phyloP scores from a whole-genome alignment of 2,888 invertebrate species.

The Athalia cordata region DNA sequence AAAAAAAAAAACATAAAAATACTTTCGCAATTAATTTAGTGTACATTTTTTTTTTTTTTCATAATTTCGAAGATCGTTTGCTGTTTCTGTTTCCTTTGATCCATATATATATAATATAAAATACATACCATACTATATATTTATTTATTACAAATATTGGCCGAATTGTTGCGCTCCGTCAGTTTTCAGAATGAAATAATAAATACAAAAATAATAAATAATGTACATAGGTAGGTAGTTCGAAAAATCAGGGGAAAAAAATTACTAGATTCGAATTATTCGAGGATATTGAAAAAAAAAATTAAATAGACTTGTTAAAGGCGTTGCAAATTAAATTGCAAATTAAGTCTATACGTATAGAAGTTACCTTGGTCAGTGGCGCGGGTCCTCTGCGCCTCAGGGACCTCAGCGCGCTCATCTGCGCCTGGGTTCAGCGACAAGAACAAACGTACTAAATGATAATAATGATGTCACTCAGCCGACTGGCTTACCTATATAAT shows the following conservation, averaged over 20 bases:
- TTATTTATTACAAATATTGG: not conserved
- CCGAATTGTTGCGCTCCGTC: too few relatives aligned
- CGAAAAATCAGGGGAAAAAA: too few relatives aligned
- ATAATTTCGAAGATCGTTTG: too few relatives aligned
- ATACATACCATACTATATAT: not conserved
- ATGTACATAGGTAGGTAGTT: not conserved
- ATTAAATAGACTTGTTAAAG: not conserved
- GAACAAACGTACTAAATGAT: slow-evolving; percentile 82
- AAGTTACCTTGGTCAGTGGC: slow-evolving; percentile 75
- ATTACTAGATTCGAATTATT: not conserved
- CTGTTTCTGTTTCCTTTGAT: too few relatives aligned
- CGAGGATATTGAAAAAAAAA: not conserved
- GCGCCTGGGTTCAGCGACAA: slow-evolving; percentile 88
- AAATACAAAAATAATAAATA: too few relatives aligned
- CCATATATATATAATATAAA: too few relatives aligned
- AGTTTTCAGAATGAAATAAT: too few relatives aligned
- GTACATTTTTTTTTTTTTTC: too few relatives aligned
- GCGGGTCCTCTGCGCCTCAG: slow-evolving; percentile 70
- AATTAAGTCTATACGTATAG: slow-evolving; percentile 37
- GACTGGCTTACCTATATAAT: slow-evolving; percentile 59
- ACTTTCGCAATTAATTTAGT: too few relatives aligned
- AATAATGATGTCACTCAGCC: slow-evolving; percentile 70
- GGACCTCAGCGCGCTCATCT: slow-evolving; percentile 69
- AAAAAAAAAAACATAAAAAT: too few relatives aligned
- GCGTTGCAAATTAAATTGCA: not conserved